Evolutionary conservation across 2,113 vertebrate genomes (phyloP), one percentile per base, ranked within the genome.

Genomic region (Leptodactylus fuscus): DNA sequence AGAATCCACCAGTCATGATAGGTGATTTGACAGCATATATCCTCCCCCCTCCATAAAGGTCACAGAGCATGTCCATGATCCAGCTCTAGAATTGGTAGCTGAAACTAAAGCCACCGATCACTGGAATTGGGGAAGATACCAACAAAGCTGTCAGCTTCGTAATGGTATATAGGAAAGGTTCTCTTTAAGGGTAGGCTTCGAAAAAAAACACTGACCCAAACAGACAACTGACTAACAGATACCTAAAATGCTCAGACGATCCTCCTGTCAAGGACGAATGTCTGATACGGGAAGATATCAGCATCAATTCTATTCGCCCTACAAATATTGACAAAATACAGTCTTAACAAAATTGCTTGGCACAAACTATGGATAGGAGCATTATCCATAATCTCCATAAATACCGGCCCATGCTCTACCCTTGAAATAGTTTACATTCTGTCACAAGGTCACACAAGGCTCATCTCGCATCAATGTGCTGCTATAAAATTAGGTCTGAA

Each of bases 401-500:
- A 75, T 75, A 83, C 27, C 16, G 60, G 24, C 58, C 32, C 48
- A 20, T 70, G 29, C 2, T 38, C 48, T 80, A 27, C 65, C 83
- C 83, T 85, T 85, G 75, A 27, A 55, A 79, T 71, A 79, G 48
- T 70, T 79, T 80, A 38, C 75, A 77, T 69, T 69, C 29, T 11
- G 4, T 22, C 36, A 55, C 83, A 85, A 85, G 62, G 83, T 79
- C 75, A 58, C 15, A 20, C 44, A 7, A 24, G 29, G 58, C 32
- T 79, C 29, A 83, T 53, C 32, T 79, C 29, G 58, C 53, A 34
- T 27, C 71, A 51, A 34, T 69, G 74, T 36, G 38, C 46, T 51
- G 60, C 46, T 65, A 67, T 16, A 38, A 46, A 58, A 78, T 85
- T 67, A 85, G 46, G n/a, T 85, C 38, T 79, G 75, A 71, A n/a